Percentiles rank a stretch among this genome's conserved stretches.
phyloP scores from a whole-genome alignment of 2,113 vertebrate genomes.

The Sylvia atricapilla region DNA sequence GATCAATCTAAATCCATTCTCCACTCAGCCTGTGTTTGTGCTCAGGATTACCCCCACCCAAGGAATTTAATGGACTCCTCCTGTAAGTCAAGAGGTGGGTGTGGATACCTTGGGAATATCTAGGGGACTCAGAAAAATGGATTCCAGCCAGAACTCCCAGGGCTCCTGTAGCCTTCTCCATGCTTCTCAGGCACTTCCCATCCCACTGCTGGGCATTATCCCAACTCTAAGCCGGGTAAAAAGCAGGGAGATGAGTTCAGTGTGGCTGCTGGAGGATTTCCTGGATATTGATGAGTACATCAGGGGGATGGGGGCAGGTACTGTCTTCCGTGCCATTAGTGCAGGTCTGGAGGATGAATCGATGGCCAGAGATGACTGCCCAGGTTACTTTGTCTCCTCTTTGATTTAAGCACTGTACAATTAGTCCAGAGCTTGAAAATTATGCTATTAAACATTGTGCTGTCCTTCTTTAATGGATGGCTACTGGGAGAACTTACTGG shows the following conservation, averaged over 20 bases:
- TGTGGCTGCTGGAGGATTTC: not conserved
- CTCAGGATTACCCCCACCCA: not conserved
- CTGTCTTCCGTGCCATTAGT: not conserved
- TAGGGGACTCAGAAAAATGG: not conserved
- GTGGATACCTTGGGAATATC: not conserved
- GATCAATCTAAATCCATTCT: not conserved
- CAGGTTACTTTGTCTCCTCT: not conserved
- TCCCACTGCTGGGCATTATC: not conserved
- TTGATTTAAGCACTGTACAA: slow-evolving; percentile 23
- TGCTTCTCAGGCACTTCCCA: not conserved
- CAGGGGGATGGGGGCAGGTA: not conserved
- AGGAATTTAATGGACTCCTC: not conserved
- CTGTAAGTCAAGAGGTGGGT: not conserved
- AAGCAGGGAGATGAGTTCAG: not conserved
- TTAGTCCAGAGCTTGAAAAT: slow-evolving; percentile 6
- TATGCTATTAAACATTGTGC: not conserved
- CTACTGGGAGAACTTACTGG: not conserved
- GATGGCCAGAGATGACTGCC: not conserved
- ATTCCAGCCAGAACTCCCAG: not conserved
- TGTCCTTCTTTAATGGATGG: not conserved
- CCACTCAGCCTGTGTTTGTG: not conserved
- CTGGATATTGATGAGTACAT: not conserved
- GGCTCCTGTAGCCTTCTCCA: not conserved
- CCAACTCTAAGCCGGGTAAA: not conserved
- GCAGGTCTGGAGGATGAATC: not conserved